A percentile compares a stretch with the other conserved stretches of the same genome.
Evolutionary conservation across 2,113 vertebrate species (phyloP).

Genomic region (Sitta europaea): DNA sequence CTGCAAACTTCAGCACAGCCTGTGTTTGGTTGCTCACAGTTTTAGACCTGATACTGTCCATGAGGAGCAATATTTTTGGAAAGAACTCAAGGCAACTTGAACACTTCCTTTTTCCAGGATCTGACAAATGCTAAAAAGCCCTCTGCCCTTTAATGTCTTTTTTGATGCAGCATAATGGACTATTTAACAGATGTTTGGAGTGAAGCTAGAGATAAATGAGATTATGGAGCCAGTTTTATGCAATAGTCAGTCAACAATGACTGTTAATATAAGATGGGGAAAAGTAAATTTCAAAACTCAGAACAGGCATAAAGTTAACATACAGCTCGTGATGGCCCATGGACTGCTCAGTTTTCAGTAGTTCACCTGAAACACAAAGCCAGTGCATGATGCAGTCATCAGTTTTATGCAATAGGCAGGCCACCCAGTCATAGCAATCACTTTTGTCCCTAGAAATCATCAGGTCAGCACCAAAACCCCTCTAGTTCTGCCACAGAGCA

Average conservation of each 20-base stretch:
- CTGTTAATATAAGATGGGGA: too few relatives aligned
- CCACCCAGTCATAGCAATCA: not conserved
- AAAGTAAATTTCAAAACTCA: too few relatives aligned
- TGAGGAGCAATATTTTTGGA: not conserved
- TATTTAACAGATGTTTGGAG: not conserved
- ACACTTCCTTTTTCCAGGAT: not conserved
- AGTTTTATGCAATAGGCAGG: not conserved
- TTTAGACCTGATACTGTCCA: not conserved
- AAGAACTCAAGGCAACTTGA: not conserved
- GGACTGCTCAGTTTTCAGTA: too few relatives aligned
- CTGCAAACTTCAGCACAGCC: not conserved
- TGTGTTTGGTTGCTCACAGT: not conserved
- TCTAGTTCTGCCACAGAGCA: not conserved
- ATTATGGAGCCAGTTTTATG: not conserved
- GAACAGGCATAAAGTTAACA: too few relatives aligned
- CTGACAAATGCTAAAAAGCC: not conserved
- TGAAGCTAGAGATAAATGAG: not conserved
- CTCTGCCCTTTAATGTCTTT: not conserved
- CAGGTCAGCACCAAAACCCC: not conserved
- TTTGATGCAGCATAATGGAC: not conserved
- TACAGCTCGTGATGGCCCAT: too few relatives aligned
- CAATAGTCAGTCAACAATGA: not conserved
- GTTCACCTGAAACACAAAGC: too few relatives aligned
- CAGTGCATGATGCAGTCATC: too few relatives aligned
- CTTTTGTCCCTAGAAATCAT: not conserved